Evolutionary conservation across 35 echinoderm and acorn worm species (phyloP).

Genomic region (Apostichopus parvimensis): DNA sequence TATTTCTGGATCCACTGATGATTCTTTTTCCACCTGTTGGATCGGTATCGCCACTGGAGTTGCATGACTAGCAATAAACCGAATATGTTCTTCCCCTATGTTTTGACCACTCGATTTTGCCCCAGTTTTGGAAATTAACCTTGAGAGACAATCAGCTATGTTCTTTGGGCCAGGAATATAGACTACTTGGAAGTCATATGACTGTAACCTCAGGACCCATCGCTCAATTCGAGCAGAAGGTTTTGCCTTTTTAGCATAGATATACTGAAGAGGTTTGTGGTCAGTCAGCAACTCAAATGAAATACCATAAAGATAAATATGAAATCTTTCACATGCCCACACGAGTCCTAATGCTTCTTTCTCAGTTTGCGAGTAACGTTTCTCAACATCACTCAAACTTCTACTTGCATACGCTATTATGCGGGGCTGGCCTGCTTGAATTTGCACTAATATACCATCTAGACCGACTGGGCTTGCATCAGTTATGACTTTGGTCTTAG

Average conservation of each 20-base stretch:
- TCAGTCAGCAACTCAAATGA: too few species aligned
- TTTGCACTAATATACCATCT: slow-evolving; percentile 49
- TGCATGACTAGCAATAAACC: too few species aligned
- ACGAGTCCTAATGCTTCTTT: slow-evolving; percentile 35
- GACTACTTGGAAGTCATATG: too few species aligned
- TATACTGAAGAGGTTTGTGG: too few species aligned
- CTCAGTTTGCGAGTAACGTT: too few species aligned
- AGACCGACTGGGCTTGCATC: slow-evolving; percentile 51
- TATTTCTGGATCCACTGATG: neutral
- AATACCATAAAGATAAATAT: too few species aligned
- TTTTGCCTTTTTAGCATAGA: too few species aligned
- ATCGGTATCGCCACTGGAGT: too few species aligned
- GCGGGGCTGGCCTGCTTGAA: neutral
- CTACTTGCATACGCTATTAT: slow-evolving; percentile 25
- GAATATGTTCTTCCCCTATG: too few species aligned
- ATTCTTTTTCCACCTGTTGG: too few species aligned
- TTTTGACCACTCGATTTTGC: neutral
- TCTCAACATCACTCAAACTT: too few species aligned
- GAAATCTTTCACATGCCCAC: slow-evolving; percentile 34
- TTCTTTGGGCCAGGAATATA: slow-evolving; percentile 3
- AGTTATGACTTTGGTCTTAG: too few species aligned
- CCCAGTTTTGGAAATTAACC: neutral
- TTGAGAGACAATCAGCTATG: slow-evolving; percentile 37
- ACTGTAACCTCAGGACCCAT: neutral
- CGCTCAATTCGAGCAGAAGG: neutral